These are phyloP conservation scores for Prietella phreatophila DNA, from an alignment of 2,113 vertebrate genomes.

Conservation along the genomic window DNA sequence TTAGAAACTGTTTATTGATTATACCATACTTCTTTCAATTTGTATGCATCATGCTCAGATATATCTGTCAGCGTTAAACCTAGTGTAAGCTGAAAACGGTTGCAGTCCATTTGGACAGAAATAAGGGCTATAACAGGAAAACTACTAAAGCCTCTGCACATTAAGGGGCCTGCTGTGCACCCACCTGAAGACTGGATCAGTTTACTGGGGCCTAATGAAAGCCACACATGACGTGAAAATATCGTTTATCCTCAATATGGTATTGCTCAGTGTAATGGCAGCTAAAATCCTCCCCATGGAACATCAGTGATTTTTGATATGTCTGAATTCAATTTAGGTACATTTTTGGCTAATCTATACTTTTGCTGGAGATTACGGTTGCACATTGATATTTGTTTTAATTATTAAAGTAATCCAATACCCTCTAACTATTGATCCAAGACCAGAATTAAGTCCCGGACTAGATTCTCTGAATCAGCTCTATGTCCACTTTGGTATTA, in stretches of 20 bases:
- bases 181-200: slow-evolving; percentile 30
- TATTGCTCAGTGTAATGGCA: slow-evolving; percentile 40
- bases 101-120: slow-evolving; percentile 21
- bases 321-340: slow-evolving; percentile 14
- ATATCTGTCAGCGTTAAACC: slow-evolving; percentile 36
- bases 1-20: slow-evolving; percentile 37
- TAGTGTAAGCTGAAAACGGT: slow-evolving; percentile 17
- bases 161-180: slow-evolving; percentile 16
- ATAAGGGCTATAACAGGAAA: slow-evolving; percentile 25
- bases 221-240: slow-evolving; percentile 1
- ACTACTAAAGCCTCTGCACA: slow-evolving; percentile 24
- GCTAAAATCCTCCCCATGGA: slow-evolving; percentile 34
- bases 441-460: neutral
- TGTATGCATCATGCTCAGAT: slow-evolving; percentile 39
- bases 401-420: neutral
- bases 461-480: neutral
- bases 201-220: slow-evolving; percentile 27
- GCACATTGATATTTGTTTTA: neutral
- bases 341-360: neutral
- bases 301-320: slow-evolving; percentile 9
- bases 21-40: slow-evolving; percentile 21
- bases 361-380: slow-evolving; percentile 13
- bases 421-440: neutral
- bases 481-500: neutral
- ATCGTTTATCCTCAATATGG: slow-evolving; percentile 18